These are phyloP conservation scores for Misgurnus mizolepis DNA, from an alignment of 2,113 vertebrate species.

Conservation along the genomic window DNA sequence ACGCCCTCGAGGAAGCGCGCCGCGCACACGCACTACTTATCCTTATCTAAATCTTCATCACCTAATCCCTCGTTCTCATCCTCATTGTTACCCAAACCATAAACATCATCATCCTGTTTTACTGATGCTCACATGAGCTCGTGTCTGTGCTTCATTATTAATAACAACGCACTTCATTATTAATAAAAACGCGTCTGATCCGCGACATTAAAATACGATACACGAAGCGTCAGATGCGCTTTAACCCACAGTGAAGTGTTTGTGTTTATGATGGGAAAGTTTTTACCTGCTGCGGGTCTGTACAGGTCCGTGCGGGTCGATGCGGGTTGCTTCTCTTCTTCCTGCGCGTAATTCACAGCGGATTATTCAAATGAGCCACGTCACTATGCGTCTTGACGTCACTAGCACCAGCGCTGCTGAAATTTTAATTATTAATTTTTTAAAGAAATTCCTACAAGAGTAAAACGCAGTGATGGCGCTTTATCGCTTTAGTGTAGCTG, in stretches of 20 bases:
- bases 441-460: neutral
- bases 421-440: neutral
- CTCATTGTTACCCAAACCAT: neutral
- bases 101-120: neutral
- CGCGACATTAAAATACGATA: too few species aligned
- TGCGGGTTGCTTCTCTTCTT: neutral
- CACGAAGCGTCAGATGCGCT: neutral
- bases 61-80: neutral
- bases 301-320: constrained; percentile 7
- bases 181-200: too few species aligned
- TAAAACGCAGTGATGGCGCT: neutral
- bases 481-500: neutral
- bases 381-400: constrained; percentile 30
- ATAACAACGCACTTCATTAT: neutral
- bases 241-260: neutral
- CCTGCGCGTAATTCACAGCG: neutral
- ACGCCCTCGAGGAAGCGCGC: neutral
- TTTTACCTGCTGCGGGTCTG: constrained; percentile 14
- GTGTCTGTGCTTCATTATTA: neutral
- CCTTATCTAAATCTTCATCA: neutral
- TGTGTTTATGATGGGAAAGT: neutral
- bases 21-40: neutral
- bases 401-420: neutral
- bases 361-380: constrained; percentile 18
- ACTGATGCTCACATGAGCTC: neutral